Conservation (phyloP, 2,113 vertebrate genomes). For the Charadrius vociferus region DNA sequence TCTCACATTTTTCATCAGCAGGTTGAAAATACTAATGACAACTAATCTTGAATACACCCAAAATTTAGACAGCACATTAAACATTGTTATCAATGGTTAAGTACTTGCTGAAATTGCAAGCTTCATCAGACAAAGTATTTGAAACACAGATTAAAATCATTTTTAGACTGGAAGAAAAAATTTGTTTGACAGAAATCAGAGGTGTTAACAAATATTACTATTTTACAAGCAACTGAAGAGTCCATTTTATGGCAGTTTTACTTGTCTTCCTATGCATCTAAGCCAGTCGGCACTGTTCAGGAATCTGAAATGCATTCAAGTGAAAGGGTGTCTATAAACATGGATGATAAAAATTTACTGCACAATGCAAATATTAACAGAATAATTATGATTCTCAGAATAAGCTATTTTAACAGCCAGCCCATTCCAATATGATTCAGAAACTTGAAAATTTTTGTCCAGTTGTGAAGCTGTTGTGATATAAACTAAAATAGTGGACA, state of each 20-base stretch:
- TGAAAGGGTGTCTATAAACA: neutral
- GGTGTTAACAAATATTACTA: conserved; percentile 5
- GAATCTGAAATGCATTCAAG: neutral
- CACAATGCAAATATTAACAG: neutral
- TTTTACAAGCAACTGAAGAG: neutral
- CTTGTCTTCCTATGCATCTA: neutral
- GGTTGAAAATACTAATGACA: neutral
- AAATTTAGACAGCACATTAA: neutral
- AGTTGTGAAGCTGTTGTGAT: conserved; percentile 12
- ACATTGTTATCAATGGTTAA: neutral
- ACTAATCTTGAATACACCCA: neutral
- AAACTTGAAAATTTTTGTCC: neutral
- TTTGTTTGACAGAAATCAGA: conserved; percentile 4
- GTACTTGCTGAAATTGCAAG: neutral
- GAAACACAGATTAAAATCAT: conserved; percentile 28
- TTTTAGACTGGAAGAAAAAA: neutral
- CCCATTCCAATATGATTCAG: neutral
- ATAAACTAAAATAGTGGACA: neutral
- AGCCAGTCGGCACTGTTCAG: neutral
- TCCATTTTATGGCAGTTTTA: neutral
- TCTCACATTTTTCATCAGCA: neutral
- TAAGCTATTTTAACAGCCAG: neutral
- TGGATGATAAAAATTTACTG: neutral
- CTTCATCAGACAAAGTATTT: conserved; percentile 1
- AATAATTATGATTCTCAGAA: neutral